Evolutionary conservation across 2,113 vertebrate genomes (phyloP), one percentile per base, ranked within the genome.

Genomic region (Gobio gobio): DNA sequence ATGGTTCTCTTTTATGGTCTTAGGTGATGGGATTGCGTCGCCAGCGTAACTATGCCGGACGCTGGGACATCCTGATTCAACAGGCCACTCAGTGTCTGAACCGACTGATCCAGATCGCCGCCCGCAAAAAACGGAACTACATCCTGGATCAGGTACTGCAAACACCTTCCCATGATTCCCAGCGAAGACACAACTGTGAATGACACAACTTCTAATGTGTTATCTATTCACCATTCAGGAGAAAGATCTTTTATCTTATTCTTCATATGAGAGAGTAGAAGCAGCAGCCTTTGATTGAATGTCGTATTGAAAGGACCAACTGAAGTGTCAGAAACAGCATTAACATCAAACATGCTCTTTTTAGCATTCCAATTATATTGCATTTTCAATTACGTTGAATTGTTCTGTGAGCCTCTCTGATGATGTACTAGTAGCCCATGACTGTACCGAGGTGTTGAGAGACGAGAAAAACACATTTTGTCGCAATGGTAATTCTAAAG

Each of bases 21-120:
- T 83, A 95, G 97, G 96, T 98, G 87, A 98, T 98, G 97, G 97
- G 97, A 7, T 94, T 98, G 2, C 95, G 96, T 6, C 95, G 96
- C 0, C 97, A 98, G 89, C 95, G 90, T 43, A 98, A 98, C 90
- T 98, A 97, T 4, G 93, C 96, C 0, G 97, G 97, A 0, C 96
- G 97, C 76, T 98, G 97, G 97, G 97, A 98, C 0, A 90, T 97
- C 9, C 94, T 98, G 45, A 98, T 98, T 75, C 97, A 98, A 87
- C 97, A 97, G 90, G 97, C 97, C 29, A 98, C 97, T 4, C 96
- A 97, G 93, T 98, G 97, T 92, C 95, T 98, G 86, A 98, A 98
- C 93, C 93, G 95, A 64, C 95, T 98, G 63, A 97, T 98, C 84
- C 96, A 98, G 93, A 96, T 98, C 1, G 97, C 97, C 0, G 95